Percentiles rank a stretch among this genome's conserved stretches.
Evolutionary conservation across 2,797 vertebrate species (phyloP).

Genomic region (Schizopygopsis pylzovi): DNA sequence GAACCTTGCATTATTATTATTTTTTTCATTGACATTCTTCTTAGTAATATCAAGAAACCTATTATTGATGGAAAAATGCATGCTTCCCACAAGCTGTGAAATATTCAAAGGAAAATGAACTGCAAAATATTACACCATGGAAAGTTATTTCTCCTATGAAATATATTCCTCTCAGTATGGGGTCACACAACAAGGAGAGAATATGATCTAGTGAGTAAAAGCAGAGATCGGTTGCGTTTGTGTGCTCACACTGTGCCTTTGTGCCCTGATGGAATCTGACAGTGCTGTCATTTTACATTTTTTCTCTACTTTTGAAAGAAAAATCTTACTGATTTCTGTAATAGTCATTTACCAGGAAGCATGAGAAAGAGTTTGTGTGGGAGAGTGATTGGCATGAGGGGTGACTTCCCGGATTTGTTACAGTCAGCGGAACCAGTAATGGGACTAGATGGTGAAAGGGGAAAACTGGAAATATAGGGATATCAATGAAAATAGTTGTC

Average conservation of each 20-base stretch:
- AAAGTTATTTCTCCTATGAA: not conserved
- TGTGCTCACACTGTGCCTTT: conserved; percentile 49
- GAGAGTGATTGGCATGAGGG: conserved; percentile 3
- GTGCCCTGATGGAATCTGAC: conserved; percentile 65
- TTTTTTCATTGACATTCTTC: not conserved
- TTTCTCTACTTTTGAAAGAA: conserved; percentile 48
- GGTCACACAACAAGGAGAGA: not conserved
- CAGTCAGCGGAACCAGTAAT: not conserved
- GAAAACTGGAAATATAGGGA: not conserved
- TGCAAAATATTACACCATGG: not conserved
- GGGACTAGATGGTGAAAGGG: not conserved
- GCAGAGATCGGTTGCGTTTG: not conserved
- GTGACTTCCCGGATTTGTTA: conserved; percentile 10
- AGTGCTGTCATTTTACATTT: conserved; percentile 36
- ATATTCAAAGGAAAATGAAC: not conserved
- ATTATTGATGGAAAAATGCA: not conserved
- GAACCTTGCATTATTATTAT: not conserved
- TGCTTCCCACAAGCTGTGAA: not conserved
- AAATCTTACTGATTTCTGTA: conserved; percentile 55
- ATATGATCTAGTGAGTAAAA: not conserved
- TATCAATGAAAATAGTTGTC: not conserved
- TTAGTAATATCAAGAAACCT: not conserved
- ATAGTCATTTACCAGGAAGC: conserved; percentile 54
- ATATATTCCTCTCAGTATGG: not conserved
- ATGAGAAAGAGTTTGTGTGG: conserved; percentile 14